Evolutionary conservation across 2,797 vertebrate species (phyloP), one percentile per base, ranked within the genome.

Genomic region (Loriculus beryllinus): DNA sequence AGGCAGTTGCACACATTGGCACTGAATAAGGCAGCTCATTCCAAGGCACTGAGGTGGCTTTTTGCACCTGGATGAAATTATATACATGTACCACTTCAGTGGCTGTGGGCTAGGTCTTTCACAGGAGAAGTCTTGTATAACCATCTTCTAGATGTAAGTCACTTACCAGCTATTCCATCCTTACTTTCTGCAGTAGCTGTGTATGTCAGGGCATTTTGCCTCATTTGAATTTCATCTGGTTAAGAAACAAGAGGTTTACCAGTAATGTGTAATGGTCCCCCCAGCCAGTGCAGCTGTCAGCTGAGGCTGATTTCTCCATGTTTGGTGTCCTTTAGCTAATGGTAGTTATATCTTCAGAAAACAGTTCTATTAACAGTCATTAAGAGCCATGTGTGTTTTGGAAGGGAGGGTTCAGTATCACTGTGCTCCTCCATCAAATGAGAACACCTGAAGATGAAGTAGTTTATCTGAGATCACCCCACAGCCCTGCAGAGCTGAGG

Each of bases 1-100:
- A 14, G 33, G 9, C 52, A 2, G n/a, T 26, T 2, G 6, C 40
- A 25, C 28, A 4, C 9, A 0, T 3, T 70, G 75, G 37, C 54
- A 9, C 10, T 79, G 82, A 52, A 43, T 81, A 11, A 69, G 75
- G 59, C 48, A 57, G 56, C 29, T 87, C 35, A 4, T 54, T 68
- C 84, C 77, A 65, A 19, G 21, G n/a, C 6, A 8, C 78, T 12
- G 67, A 70, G 67, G 68, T 75, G 47, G 71, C 71, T 57, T 72
- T 54, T 40, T 82, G 69, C 62, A 63, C 35, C 68, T 60, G 3
- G 19, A 51, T 85, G 93, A 87, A 88, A 64, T 77, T 37, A 70
- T 15, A 23, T n/a, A 14, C 42, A 3, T 4, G 28, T 37, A 26
- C 72, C 45, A 14, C 33, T 40, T 72, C 26, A 51, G 69, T 3